These are phyloP conservation scores for Recurvirostra avosetta DNA, from an alignment of 2,113 vertebrate species.

Conservation along the genomic window DNA sequence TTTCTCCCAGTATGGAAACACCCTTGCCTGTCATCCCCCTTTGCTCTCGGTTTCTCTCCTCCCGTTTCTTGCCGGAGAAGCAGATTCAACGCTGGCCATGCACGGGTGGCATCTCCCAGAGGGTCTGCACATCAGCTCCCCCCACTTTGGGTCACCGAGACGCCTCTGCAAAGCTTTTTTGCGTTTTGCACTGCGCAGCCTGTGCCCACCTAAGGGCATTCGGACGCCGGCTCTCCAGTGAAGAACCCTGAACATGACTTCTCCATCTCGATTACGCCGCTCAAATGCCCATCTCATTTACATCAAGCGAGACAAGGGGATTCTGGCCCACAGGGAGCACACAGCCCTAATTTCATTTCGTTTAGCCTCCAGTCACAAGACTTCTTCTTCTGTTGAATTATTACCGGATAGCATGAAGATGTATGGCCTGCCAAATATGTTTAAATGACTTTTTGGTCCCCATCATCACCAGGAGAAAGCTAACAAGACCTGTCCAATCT, in stretches of 20 bases:
- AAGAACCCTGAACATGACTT: neutral
- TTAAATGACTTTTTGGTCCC: slow-evolving; percentile 32
- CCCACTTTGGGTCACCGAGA: neutral
- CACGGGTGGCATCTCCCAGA: neutral
- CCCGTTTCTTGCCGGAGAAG: neutral
- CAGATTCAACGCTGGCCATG: neutral
- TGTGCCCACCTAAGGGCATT: neutral
- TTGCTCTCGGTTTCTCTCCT: neutral
- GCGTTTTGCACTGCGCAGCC: neutral
- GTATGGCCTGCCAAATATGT: slow-evolving; percentile 28
- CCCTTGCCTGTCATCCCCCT: neutral
- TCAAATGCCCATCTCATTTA: neutral
- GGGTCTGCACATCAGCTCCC: neutral
- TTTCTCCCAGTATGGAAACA: neutral
- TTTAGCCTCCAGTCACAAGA: neutral
- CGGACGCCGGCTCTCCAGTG: neutral
- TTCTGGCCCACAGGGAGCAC: neutral
- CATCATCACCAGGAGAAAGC: neutral
- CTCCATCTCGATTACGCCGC: neutral
- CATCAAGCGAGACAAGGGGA: neutral
- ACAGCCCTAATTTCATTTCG: neutral
- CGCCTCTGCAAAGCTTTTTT: too few species aligned
- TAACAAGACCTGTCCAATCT: neutral
- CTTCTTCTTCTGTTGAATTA: neutral
- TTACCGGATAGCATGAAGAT: slow-evolving; percentile 21